Evolutionary conservation across 2,888 invertebrate species (phyloP), one percentile per base, ranked within the genome.

Genomic region (Dioctria linearis): DNA sequence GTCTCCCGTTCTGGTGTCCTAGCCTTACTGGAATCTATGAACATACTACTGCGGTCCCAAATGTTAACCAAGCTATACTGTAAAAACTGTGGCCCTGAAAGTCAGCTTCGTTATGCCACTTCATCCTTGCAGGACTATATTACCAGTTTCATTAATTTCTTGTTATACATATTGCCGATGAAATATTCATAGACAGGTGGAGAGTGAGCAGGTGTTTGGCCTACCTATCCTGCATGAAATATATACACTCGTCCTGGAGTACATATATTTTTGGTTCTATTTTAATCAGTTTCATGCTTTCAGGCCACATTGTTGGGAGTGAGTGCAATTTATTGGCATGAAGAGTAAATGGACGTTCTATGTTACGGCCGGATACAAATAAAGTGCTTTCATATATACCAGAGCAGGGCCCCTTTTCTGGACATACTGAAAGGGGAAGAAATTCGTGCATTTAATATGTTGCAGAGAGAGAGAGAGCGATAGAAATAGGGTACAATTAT

Each of bases 101-200:
- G 13, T 46, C 4, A 37, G 63, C 42, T 13, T 13, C 25, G 67
- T 5, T 3, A 46, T n/a, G n/a, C 73, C 40, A n/a, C 11, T 39
- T 51, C 37, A 39, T 73, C 59, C 73, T 59, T 75, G 73, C 59
- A 40, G 59, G 59, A 75, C 2, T 25, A 25, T 59, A 75, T 75
- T 75, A 75, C 59, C 43, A 42, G 59, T 75, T 75, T 75, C 73
- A 75, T 75, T 75, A 75, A 75, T 75, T 75, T 75, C 73, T 75
- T 59, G 73, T 59, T 59, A 75, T 75, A 25, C 25, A 25, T 25
- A 75, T 75, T 75, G 73, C 40, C 59, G 59, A 75, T 59, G 59
- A 75, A 75, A 75, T 75, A 59, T 75, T 75, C 73, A 75, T 66
- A 43, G 43, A 3, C 4, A 13, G 63, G 39, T 6, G 59, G 6